Evolutionary conservation across 1,140 invertebrate species (phyloP).

Genomic region (Proctacanthus coquilletti): DNA sequence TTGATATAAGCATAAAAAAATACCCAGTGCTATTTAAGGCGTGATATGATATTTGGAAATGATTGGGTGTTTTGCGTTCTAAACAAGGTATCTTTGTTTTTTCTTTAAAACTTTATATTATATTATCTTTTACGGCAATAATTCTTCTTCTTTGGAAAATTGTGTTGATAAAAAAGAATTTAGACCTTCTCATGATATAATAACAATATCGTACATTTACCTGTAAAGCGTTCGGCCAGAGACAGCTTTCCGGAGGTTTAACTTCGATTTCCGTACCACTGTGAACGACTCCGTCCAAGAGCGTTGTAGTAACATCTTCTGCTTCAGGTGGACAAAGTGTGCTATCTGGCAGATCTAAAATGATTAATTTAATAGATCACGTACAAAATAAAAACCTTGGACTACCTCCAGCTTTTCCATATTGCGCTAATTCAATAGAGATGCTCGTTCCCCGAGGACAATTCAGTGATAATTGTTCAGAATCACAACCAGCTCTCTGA

Average conservation of each 20-base stretch:
- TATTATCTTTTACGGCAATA: no score
- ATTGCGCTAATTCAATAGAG: conserved; percentile 43
- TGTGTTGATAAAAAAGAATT: no score
- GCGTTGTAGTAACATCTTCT: conserved; percentile 17
- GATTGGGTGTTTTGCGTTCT: no score
- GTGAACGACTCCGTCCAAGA: conserved; percentile 16
- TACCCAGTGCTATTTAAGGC: no score
- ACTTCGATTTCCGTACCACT: conserved; percentile 23
- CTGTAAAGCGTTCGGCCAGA: conserved; percentile 37
- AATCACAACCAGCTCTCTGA: conserved; percentile 74
- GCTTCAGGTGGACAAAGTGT: conserved; percentile 21
- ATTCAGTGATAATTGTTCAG: conserved; percentile 61
- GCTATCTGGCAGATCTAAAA: conserved; percentile 22
- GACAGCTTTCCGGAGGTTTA: conserved; percentile 28
- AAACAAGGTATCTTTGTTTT: no score
- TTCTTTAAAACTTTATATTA: no score
- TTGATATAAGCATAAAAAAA: no score
- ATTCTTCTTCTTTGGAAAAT: no score
- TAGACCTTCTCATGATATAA: no score
- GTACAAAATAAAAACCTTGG: conserved; percentile 5
- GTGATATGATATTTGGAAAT: no score
- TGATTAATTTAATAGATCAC: no score
- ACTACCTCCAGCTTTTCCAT: conserved; percentile 24
- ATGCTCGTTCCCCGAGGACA: conserved; percentile 77
- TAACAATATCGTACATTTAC: no score